phyloP scores from a whole-genome alignment of 2,888 invertebrate genomes.

The Deilephila porcellus region DNA sequence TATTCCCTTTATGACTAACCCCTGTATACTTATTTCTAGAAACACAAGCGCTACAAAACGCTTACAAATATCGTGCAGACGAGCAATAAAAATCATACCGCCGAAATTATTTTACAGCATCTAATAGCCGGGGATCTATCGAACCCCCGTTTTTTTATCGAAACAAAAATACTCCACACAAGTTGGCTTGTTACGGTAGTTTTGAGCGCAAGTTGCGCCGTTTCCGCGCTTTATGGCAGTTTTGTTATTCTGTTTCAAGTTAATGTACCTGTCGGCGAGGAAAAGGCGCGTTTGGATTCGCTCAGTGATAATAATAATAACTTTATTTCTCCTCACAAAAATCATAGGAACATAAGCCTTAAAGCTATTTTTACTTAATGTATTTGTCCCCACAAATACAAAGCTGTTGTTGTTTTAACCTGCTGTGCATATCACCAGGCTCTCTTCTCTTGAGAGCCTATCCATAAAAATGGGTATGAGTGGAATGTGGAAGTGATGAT shows the following conservation, averaged over 20 bases:
- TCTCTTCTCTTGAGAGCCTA: too few relatives aligned
- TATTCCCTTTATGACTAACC: too few relatives aligned
- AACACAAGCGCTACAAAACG: neutral
- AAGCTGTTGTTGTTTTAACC: too few relatives aligned
- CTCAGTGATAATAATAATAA: too few relatives aligned
- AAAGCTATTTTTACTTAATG: too few relatives aligned
- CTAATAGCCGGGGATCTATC: neutral
- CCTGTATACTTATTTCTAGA: neutral
- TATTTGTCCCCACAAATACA: too few relatives aligned
- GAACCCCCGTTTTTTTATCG: neutral
- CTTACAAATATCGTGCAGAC: neutral
- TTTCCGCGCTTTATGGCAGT: conserved; percentile 33
- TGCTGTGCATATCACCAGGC: too few relatives aligned
- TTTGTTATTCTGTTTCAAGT: conserved; percentile 32
- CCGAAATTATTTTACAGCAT: conserved; percentile 3
- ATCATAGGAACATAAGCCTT: too few relatives aligned
- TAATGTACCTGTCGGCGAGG: conserved; percentile 29
- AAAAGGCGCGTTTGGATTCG: neutral
- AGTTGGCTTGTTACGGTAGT: conserved; percentile 28
- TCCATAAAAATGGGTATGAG: too few relatives aligned
- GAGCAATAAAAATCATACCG: neutral
- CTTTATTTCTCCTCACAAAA: too few relatives aligned
- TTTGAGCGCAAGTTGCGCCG: conserved; percentile 29
- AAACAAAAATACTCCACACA: conserved; percentile 22
- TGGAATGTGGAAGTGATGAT: too few relatives aligned